A percentile compares a stretch with the other conserved stretches of the same genome.
Conservation (phyloP, 2,113 vertebrate genomes). For the Odocoileus virginianus region DNA sequence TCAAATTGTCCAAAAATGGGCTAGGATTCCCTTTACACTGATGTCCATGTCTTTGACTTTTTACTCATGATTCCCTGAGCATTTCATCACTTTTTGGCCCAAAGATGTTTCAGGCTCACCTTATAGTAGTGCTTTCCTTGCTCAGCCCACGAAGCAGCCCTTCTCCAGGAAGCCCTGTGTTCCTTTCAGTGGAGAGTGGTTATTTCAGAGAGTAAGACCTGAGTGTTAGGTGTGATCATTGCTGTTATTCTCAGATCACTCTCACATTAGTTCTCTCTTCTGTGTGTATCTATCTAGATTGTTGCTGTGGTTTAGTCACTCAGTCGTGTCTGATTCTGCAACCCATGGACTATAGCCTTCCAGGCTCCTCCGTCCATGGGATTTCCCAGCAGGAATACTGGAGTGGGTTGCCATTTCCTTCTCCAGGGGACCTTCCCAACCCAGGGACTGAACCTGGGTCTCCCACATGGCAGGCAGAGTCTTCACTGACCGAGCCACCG, state of each 20-base stretch:
- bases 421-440: not conserved
- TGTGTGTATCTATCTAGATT: not conserved
- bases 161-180: not conserved
- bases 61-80: not conserved
- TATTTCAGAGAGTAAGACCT: not conserved
- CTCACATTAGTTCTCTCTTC: not conserved
- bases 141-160: not conserved
- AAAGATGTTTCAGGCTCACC: not conserved
- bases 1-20: not conserved
- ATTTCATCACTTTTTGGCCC: not conserved
- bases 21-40: not conserved
- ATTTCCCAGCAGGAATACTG: not conserved
- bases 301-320: accelerated
- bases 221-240: not conserved
- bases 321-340: not conserved
- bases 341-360: not conserved
- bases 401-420: not conserved
- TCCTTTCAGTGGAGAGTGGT: not conserved
- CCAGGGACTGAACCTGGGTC: not conserved
- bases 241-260: not conserved
- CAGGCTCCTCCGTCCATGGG: not conserved
- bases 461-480: not conserved
- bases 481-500: not conserved
- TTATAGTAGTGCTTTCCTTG: not conserved
- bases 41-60: not conserved